A percentile compares a stretch with the other conserved stretches of the same genome.
Evolutionary conservation across 2,888 invertebrate species (phyloP).

Genomic region (Eilema caniola): DNA sequence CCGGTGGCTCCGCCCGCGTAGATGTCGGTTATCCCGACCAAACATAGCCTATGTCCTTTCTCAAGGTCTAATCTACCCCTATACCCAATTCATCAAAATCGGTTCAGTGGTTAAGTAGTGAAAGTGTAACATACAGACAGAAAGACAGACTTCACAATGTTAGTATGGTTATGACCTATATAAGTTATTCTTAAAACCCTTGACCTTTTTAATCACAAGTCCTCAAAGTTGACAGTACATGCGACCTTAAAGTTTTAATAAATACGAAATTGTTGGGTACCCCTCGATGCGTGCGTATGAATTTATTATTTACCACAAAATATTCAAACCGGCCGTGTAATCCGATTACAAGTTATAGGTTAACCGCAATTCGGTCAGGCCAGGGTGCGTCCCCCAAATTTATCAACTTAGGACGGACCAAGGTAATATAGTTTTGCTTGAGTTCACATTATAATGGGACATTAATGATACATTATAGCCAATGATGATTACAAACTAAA

Average conservation of each 20-base stretch:
- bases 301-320: conserved; percentile 27
- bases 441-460: conserved; percentile 13
- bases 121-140: no score
- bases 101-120: no score
- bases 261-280: conserved; percentile 12
- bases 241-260: conserved; percentile 14
- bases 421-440: conserved; percentile 13
- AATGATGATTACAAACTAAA: no score
- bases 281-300: conserved; percentile 20
- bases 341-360: conserved; percentile 28
- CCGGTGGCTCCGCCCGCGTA: no score
- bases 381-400: conserved; percentile 19
- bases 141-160: no score
- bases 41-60: no score
- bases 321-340: conserved; percentile 21
- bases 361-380: conserved; percentile 19
- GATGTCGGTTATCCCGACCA: no score
- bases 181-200: neutral
- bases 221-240: conserved; percentile 7
- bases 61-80: no score
- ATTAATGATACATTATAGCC: conserved; percentile 9
- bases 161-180: neutral
- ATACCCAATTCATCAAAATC: no score
- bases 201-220: neutral
- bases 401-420: conserved; percentile 16